phyloP scores from a whole-genome alignment of 1,140 invertebrate species.

The Frieseomelitta varia region DNA sequence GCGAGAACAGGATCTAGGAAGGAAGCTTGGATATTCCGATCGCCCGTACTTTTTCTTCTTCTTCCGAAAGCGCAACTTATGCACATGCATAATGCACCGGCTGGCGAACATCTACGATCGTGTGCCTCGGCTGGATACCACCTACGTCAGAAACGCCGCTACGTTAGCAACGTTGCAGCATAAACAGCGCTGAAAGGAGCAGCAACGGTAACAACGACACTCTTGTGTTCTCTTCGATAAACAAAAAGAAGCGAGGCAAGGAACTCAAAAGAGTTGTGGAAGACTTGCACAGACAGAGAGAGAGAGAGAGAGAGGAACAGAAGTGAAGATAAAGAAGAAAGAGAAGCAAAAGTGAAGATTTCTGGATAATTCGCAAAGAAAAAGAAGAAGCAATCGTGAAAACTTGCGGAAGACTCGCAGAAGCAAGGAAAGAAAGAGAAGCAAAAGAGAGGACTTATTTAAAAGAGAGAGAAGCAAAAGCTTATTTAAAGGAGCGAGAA shows the following conservation, averaged over 20 bases:
- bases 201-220: not conserved
- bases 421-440: too few species aligned
- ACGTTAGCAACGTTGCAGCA: conserved; percentile 14
- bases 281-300: not conserved
- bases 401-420: too few species aligned
- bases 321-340: not conserved
- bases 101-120: not conserved
- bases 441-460: too few species aligned
- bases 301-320: conserved; percentile 29
- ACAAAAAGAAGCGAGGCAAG: not conserved
- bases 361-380: too few species aligned
- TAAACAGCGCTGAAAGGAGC: conserved; percentile 23
- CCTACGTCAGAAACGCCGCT: conserved; percentile 10
- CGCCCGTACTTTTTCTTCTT: not conserved
- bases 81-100: conserved; percentile 24
- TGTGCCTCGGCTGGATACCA: conserved; percentile 1
- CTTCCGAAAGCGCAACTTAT: not conserved
- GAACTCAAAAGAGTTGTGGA: conserved; percentile 44
- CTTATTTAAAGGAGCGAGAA: not conserved
- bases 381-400: too few species aligned
- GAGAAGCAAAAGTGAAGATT: too few species aligned
- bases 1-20: not conserved
- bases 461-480: too few species aligned
- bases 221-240: not conserved
- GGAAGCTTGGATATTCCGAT: not conserved